Conservation (phyloP, 2,797 vertebrate species). For the Hafferia zeledoni region DNA sequence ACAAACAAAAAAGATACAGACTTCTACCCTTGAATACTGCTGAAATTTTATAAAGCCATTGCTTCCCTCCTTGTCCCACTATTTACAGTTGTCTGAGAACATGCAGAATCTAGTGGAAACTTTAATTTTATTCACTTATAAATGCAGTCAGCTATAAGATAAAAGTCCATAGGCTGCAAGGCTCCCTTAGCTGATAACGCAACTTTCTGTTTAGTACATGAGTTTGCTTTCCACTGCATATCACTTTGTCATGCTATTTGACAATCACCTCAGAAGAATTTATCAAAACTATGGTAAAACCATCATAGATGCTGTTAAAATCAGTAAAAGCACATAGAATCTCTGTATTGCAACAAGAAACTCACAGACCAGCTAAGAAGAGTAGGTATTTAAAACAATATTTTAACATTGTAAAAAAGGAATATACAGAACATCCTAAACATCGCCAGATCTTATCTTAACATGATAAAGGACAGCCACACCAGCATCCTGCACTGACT, state of each 20-base stretch:
- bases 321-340: not conserved
- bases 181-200: not conserved
- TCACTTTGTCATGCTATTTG: not conserved
- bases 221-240: not conserved
- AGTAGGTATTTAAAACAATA: not conserved
- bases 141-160: not conserved
- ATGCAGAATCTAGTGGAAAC: not conserved
- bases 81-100: not conserved
- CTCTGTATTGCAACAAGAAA: not conserved
- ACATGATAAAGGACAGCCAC: not conserved
- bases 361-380: not conserved
- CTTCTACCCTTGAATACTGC: not conserved
- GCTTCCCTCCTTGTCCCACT: accelerated
- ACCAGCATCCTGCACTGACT: not conserved
- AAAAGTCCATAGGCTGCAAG: not conserved
- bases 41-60: not conserved
- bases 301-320: not conserved
- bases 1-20: too few species aligned
- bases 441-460: not conserved
- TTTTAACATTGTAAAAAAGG: not conserved
- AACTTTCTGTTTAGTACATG: not conserved
- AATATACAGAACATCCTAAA: not conserved
- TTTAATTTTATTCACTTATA: not conserved
- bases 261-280: not conserved
- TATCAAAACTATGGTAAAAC: not conserved